A percentile compares a stretch with the other conserved stretches of the same genome.
These are phyloP conservation scores for Empis livida DNA, from an alignment of 2,888 invertebrate species.

Conservation along the genomic window DNA sequence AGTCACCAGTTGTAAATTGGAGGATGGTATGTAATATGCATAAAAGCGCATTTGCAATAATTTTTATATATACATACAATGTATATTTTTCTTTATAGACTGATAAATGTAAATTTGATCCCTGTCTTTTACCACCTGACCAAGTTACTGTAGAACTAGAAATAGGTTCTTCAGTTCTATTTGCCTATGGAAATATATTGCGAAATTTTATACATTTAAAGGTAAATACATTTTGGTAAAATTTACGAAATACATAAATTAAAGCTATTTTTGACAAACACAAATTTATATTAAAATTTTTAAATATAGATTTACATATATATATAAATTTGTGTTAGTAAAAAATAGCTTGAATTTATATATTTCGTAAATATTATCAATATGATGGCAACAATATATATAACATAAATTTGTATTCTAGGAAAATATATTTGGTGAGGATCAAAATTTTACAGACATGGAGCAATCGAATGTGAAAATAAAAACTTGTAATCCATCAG, in stretches of 20 bases:
- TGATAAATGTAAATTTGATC: slow-evolving; percentile 70
- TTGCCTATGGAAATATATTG: slow-evolving; percentile 84
- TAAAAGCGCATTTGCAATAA: too few species aligned
- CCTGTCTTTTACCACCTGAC: slow-evolving; percentile 73
- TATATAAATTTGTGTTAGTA: too few species aligned
- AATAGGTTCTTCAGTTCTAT: slow-evolving; percentile 84
- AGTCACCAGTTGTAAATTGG: slow-evolving; percentile 57
- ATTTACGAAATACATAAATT: too few species aligned
- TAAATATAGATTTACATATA: too few species aligned
- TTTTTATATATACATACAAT: too few species aligned
- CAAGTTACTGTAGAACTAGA: slow-evolving; percentile 84
- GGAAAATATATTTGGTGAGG: slow-evolving; percentile 96
- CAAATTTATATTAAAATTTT: not conserved
- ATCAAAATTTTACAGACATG: slow-evolving; percentile 90
- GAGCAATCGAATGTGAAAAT: slow-evolving; percentile 47
- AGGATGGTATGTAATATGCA: slow-evolving; percentile 33
- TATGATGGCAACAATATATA: too few species aligned
- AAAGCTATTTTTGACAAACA: too few species aligned
- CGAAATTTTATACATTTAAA: slow-evolving; percentile 80
- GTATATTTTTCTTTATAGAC: slow-evolving; percentile 30
- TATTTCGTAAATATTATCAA: too few species aligned
- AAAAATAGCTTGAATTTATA: too few species aligned
- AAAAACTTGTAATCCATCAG: slow-evolving; percentile 31
- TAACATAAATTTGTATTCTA: slow-evolving; percentile 19
- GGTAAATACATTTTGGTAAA: slow-evolving; percentile 24